Evolutionary conservation across 2,113 vertebrate genomes (phyloP), one percentile per base, ranked within the genome.

Genomic region (Odocoileus hemionus): DNA sequence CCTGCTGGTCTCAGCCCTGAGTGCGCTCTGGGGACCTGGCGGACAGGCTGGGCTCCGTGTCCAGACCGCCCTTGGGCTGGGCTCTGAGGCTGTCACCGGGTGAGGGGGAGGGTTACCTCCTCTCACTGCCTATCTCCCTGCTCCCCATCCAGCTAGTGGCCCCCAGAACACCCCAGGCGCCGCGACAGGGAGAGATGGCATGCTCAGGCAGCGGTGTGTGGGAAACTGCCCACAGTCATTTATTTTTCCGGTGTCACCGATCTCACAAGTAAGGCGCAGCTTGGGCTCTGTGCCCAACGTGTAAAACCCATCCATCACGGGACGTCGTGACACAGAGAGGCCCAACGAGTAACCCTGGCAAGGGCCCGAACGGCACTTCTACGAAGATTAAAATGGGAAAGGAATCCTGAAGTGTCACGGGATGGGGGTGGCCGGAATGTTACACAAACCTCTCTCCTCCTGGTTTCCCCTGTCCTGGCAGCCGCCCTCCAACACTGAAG

Each of bases 201-300:
- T 1, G 5, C 36, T 47, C 8, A 6, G 1, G 45, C 33, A 8
- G 21, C 0, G 1, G 55, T 3, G 11, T 1, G 45, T 55, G 50
- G 87, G 57, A 50, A 23, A n/a, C 14, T 0, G 58, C 26, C 61
- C 12, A 1, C 0, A 16, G 50, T 15, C 92, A 80, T 39, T 67
- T 36, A 89, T 33, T 58, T 39, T 45, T 28, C 23, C 0, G 17
- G 10, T 14, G 1, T 82, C 8, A 2, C 14, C 0, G 10, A 12
- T 76, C 79, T 58, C 6, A 11, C 28, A 26, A 1, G 4, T 3
- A 39, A 47, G 43, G 74, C 80, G 76, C 67, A 43, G 26, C 15
- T 2, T 0, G 3, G 80, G 89, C n/a, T 92, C 61, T 0, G 0
- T 1, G 89, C 79, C 89, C 23, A 13, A 2, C 0, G n/a, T 1